Base-by-base conservation (phyloP, 2,797 vertebrate genomes). In the Cynodonichthys magdalenae region DNA sequence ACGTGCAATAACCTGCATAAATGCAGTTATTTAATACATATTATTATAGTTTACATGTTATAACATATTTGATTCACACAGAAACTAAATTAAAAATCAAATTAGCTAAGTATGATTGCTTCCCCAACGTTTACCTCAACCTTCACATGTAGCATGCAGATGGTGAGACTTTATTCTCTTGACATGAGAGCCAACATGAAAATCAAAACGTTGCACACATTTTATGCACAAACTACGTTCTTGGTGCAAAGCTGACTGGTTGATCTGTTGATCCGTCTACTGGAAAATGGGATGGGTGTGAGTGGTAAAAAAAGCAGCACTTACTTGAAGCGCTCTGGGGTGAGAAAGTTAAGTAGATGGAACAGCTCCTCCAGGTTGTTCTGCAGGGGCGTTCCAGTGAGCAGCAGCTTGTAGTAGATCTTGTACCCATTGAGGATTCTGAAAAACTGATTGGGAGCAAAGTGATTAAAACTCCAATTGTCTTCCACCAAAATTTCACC, bases 311-410 rank as follows among this genome's bases (percentile, higher is more conserved):
- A 29, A 48, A 5, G 20, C 9, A 6, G 44, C 18, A 85, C 94
- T 92, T 90, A 99, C 98, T 99, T 99, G 92, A 99, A 99, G 73
- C 98, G 93, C 78, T 96, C 95, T 0, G 97, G 96, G 2, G 98
- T 99, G 83, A 99, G 95, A 82, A 99, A 99, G 91, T 99, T 99
- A 74, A 99, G 97, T 59, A 99, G 92, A 71, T 99, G 98, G 85
- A 99, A 99, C 14, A 99, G 95, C 79, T 99, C 98, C 60, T 99
- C 98, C 62, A 99, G 85, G 90, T 99, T 99, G 92, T 99, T 99
- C 93, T 99, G 98, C 1, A 99, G 95, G 0, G 98, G 98, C 0
- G 98, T 99, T 36, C 98, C 98, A 0, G 98, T 99, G 82, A 99
- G 94, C 74, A 99, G 94, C 89, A 99, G 93, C 90, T 99, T 99